phyloP scores from a whole-genome alignment of 2,888 invertebrate genomes.

The Apodemia duryi region DNA sequence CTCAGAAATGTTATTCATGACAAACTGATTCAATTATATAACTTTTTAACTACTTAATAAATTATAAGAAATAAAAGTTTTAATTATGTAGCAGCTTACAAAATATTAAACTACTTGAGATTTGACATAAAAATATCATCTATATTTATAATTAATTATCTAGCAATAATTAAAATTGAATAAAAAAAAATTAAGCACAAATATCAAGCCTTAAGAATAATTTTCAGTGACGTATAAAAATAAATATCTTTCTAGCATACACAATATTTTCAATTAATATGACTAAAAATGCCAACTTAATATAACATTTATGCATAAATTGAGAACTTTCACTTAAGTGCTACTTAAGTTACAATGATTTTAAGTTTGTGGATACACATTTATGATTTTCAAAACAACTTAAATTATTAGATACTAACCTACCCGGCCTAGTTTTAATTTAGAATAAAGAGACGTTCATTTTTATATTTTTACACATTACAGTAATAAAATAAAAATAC shows the following conservation, averaged over 20 bases:
- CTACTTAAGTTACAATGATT: conserved; percentile 5
- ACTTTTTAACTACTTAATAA: no score
- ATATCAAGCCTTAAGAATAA: neutral
- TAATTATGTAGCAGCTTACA: no score
- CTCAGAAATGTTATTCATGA: no score
- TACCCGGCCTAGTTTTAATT: conserved; percentile 71
- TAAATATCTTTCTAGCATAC: neutral
- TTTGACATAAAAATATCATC: no score
- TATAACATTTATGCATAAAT: no score
- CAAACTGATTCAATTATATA: no score
- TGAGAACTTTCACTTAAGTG: neutral
- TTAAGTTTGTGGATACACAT: conserved; percentile 35
- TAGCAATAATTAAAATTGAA: neutral
- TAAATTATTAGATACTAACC: conserved; percentile 32
- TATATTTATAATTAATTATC: no score
- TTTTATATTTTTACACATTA: conserved; percentile 30
- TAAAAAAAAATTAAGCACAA: neutral
- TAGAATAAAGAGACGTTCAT: conserved; percentile 61
- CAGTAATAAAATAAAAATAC: no score
- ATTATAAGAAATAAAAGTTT: no score
- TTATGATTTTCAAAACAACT: neutral
- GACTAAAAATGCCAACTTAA: neutral
- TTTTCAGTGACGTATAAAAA: neutral
- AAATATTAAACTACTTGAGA: no score
- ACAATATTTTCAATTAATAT: neutral